Evolutionary conservation across 2,888 invertebrate genomes (phyloP), one percentile per base, ranked within the genome.

Genomic region (Ariolimax columbianus): DNA sequence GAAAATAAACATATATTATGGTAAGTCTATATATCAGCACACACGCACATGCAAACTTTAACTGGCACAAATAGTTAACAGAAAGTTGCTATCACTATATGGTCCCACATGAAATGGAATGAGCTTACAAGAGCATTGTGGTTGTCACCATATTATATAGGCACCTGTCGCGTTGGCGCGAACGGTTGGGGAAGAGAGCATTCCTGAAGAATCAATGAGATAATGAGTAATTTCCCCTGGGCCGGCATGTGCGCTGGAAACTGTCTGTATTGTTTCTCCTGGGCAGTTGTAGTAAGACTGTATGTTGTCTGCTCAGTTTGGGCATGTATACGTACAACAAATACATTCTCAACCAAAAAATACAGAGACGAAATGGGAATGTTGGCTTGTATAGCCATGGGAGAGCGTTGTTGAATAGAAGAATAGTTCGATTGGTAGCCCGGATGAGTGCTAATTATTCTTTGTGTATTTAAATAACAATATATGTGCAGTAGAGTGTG

Each of bases 221-320:
- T 82, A 75, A 82, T 82, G 43, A 75, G 72, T 81, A 47, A 81
- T 81, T 81, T 81, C 81, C 81, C 81, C n/a, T 81, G 70, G 43
- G 81, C 17, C 72, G 33, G 70, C 81, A 72, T 51, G 70, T 70
- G 43, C 30, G 68, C 40, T 43, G 14, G 43, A 40, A 33, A 43
- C 43, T 30, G 68, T 43, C n/a, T 75, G 30, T 38, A 59, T 59
- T 38, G 59, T 59, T 78, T 59, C 38, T 36, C 26, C 40, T 40
- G 40, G 40, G 72, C 40, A 38, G 38, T 47, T 47, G 40, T 40
- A 14, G 38, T 40, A 38, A 3, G 59, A 23, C 36, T 33, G 66
- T 66, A 33, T 33, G 66, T 33, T 66, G 6, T 17, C 30, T 36
- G 40, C 14, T 47, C n/a, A 47, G 47, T 47, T 6, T 47, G 6